Percentiles rank a stretch among this genome's conserved stretches.
These are phyloP conservation scores for Nephila pilipes DNA, from an alignment of 1,140 invertebrate genomes.

Conservation along the genomic window DNA sequence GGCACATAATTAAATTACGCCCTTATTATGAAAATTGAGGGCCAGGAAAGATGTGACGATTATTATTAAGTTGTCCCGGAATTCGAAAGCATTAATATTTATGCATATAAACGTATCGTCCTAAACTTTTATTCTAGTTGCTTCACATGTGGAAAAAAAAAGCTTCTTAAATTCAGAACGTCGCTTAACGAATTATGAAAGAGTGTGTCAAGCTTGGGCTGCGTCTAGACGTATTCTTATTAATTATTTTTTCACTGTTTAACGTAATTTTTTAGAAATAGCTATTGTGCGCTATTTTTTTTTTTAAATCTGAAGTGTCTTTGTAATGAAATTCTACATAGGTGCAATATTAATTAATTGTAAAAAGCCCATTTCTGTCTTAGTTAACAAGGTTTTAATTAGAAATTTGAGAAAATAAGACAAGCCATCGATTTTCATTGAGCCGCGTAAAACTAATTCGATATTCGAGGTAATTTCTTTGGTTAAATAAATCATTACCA, in stretches of 20 bases:
- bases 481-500: not conserved
- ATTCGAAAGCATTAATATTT: constrained; percentile 1
- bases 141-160: not conserved
- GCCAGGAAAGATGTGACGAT: not conserved
- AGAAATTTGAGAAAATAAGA: not conserved
- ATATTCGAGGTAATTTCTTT: not conserved
- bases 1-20: not conserved
- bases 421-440: not conserved
- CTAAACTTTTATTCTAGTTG: not conserved
- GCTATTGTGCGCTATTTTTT: not conserved
- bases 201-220: no score
- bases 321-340: not conserved
- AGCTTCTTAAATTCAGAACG: not conserved
- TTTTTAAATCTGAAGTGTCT: not conserved
- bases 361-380: not conserved
- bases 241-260: not conserved
- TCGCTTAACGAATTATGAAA: not conserved
- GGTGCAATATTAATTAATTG: not conserved
- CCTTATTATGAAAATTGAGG: constrained; percentile 18
- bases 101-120: constrained; percentile 5
- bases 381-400: not conserved
- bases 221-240: not conserved
- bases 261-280: not conserved
- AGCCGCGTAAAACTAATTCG: not conserved
- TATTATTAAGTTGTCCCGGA: constrained; percentile 22